Evolutionary conservation across 2,113 vertebrate genomes (phyloP).

Genomic region (Calidris pygmaea): DNA sequence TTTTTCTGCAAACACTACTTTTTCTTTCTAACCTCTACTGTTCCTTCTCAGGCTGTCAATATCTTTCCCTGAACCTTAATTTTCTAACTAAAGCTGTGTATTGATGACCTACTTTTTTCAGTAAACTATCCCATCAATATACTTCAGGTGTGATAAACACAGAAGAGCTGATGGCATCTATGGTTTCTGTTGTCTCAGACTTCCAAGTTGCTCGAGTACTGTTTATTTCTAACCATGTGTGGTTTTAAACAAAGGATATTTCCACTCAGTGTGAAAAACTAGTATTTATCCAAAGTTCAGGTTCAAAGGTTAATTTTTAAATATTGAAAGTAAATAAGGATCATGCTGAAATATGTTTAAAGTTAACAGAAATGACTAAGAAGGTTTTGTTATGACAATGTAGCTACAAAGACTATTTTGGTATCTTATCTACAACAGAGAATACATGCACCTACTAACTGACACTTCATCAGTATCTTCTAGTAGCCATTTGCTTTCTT

Average conservation of each 20-base stretch:
- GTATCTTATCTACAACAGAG: neutral
- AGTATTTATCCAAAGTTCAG: neutral
- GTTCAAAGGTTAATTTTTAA: neutral
- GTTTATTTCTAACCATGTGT: neutral
- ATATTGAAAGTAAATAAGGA: neutral
- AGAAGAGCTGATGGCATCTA: neutral
- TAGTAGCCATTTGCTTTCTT: neutral
- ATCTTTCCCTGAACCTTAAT: neutral
- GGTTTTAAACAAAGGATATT: neutral
- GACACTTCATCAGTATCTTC: neutral
- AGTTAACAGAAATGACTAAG: neutral
- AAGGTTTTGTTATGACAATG: neutral
- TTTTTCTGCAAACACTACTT: neutral
- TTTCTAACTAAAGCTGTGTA: conserved; percentile 5
- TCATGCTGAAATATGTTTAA: neutral
- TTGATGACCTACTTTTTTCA: neutral
- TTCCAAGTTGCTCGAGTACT: neutral
- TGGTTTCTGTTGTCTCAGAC: neutral
- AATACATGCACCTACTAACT: neutral
- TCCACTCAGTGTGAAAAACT: neutral
- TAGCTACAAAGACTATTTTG: neutral
- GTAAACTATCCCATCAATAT: neutral
- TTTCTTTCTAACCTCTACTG: neutral
- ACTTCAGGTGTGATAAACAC: neutral
- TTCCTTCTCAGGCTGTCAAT: neutral